Conservation (phyloP, 2,888 invertebrate species). For the Aspidiotus rigidus region DNA sequence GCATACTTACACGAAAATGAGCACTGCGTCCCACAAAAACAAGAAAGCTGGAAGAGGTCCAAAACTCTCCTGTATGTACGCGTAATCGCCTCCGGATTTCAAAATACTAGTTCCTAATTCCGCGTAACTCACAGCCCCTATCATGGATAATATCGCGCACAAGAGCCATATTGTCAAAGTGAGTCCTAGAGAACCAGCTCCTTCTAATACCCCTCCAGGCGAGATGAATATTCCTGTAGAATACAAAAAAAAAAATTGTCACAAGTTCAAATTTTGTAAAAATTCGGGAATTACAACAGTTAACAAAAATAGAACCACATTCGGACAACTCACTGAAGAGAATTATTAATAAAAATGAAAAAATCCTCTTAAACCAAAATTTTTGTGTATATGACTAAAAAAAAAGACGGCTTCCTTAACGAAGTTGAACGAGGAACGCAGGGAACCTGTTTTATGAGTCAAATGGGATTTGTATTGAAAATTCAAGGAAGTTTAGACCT, state of each 20-base stretch:
- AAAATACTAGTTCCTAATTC: constrained; percentile 85
- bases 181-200: constrained; percentile 82
- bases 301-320: too few relatives aligned
- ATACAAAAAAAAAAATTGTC: constrained; percentile 1
- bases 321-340: too few relatives aligned
- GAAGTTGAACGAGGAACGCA: too few relatives aligned
- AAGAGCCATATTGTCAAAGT: constrained; percentile 78
- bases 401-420: too few relatives aligned
- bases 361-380: too few relatives aligned
- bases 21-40: constrained; percentile 93
- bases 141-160: constrained; percentile 79
- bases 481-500: too few relatives aligned
- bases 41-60: constrained; percentile 87
- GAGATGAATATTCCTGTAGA: constrained; percentile 80
- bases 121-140: constrained; percentile 94
- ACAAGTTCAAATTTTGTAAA: too few relatives aligned
- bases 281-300: too few relatives aligned
- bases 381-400: too few relatives aligned
- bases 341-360: too few relatives aligned
- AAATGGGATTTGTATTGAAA: too few relatives aligned
- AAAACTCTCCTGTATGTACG: constrained; percentile 86
- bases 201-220: constrained; percentile 82
- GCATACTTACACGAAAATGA: constrained; percentile 82
- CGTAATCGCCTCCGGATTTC: constrained; percentile 94
- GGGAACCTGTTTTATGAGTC: too few relatives aligned